These are phyloP conservation scores for Silurus asotus DNA, from an alignment of 2,113 vertebrate species.

Conservation along the genomic window DNA sequence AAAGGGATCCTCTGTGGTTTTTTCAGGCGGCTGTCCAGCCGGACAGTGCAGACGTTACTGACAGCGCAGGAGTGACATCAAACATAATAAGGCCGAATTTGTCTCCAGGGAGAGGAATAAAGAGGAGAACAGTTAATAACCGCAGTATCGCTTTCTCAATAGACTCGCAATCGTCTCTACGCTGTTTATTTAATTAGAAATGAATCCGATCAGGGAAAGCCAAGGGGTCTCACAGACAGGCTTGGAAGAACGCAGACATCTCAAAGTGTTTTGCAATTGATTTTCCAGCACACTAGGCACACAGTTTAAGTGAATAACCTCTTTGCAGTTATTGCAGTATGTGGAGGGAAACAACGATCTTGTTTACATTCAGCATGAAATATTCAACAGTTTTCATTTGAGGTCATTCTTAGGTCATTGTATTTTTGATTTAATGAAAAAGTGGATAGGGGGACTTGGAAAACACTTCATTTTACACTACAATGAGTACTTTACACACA, in stretches of 20 bases:
- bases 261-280: constrained; percentile 61
- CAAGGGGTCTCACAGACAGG: constrained; percentile 35
- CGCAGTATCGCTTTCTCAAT: constrained; percentile 56
- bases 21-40: constrained; percentile 42
- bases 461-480: not conserved
- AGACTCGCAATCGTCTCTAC: constrained; percentile 36
- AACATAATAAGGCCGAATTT: constrained; percentile 58
- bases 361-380: constrained; percentile 45
- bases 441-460: not conserved
- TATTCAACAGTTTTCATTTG: constrained; percentile 20
- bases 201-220: constrained; percentile 18
- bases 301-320: constrained; percentile 42
- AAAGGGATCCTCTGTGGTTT: constrained; percentile 62
- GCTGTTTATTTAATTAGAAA: constrained; percentile 6
- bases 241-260: constrained; percentile 12
- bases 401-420: not conserved
- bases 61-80: constrained; percentile 27
- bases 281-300: constrained; percentile 40
- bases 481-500: not conserved
- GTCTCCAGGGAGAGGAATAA: constrained; percentile 59
- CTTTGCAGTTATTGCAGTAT: constrained; percentile 17
- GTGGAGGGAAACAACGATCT: constrained; percentile 18
- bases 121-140: constrained; percentile 53
- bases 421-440: constrained; percentile 26
- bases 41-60: constrained; percentile 45